These are phyloP conservation scores for Alouatta palliata DNA, from an alignment of 2,113 vertebrate genomes.

Conservation along the genomic window DNA sequence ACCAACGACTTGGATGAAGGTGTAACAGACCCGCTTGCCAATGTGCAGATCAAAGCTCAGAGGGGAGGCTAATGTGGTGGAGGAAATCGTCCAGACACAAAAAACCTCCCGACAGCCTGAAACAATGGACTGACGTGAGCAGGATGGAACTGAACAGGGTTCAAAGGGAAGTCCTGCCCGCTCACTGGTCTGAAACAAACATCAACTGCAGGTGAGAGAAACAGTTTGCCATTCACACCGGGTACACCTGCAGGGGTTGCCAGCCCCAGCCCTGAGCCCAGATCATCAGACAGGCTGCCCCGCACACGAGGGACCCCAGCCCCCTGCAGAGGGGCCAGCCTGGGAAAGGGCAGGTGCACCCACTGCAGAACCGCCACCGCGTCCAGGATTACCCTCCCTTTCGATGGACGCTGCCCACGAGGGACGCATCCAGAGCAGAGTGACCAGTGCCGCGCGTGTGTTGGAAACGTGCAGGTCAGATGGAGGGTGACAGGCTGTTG, in stretches of 20 bases:
- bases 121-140: neutral
- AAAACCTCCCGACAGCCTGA: neutral
- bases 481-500: fast-evolving
- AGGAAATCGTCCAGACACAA: neutral
- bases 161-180: neutral
- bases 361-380: fast-evolving
- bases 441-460: fast-evolving
- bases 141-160: neutral
- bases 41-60: constrained; percentile 36
- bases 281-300: neutral
- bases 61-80: neutral
- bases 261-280: fast-evolving
- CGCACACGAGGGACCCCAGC: fast-evolving
- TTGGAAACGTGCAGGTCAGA: fast-evolving
- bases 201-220: fast-evolving
- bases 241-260: fast-evolving
- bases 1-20: neutral
- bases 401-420: fast-evolving
- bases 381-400: fast-evolving
- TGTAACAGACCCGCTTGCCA: neutral
- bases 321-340: fast-evolving
- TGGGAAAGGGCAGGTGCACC: neutral
- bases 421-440: fast-evolving
- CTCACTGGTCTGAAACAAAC: neutral
- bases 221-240: fast-evolving